Evolutionary conservation across 2,797 vertebrate species (phyloP).

Genomic region (Microtus californicus): DNA sequence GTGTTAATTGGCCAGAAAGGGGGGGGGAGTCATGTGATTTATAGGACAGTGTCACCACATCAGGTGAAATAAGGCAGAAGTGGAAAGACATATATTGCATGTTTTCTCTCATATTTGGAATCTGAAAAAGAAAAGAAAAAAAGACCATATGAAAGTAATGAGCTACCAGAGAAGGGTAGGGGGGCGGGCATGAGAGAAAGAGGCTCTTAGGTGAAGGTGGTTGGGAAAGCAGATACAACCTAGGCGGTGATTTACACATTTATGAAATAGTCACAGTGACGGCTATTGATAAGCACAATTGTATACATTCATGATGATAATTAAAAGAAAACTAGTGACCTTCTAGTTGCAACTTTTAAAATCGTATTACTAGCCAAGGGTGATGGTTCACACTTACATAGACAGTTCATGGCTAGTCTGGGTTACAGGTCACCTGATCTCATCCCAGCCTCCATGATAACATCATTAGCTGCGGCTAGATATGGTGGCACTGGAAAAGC

Average conservation of each 20-base stretch:
- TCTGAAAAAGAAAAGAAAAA: neutral
- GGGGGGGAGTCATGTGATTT: neutral
- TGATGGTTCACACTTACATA: neutral
- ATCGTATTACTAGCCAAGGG: neutral
- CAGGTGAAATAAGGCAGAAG: neutral
- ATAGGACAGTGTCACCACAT: too few relatives aligned
- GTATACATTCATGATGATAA: neutral
- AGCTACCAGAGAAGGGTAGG: neutral
- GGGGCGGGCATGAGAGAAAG: neutral
- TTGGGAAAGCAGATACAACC: neutral
- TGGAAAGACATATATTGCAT: neutral
- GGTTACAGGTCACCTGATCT: neutral
- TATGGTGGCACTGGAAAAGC: neutral
- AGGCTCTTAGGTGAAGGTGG: neutral
- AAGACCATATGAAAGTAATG: neutral
- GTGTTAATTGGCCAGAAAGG: neutral
- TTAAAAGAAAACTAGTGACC: neutral
- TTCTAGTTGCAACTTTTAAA: constrained; percentile 48
- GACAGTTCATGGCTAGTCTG: neutral
- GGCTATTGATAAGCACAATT: neutral
- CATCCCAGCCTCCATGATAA: neutral
- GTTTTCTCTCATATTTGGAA: neutral
- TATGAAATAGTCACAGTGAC: neutral
- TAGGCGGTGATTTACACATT: neutral
- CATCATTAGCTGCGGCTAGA: neutral